Evolutionary conservation across 2,797 vertebrate species (phyloP).

Genomic region (Kryptopterus vitreolus): DNA sequence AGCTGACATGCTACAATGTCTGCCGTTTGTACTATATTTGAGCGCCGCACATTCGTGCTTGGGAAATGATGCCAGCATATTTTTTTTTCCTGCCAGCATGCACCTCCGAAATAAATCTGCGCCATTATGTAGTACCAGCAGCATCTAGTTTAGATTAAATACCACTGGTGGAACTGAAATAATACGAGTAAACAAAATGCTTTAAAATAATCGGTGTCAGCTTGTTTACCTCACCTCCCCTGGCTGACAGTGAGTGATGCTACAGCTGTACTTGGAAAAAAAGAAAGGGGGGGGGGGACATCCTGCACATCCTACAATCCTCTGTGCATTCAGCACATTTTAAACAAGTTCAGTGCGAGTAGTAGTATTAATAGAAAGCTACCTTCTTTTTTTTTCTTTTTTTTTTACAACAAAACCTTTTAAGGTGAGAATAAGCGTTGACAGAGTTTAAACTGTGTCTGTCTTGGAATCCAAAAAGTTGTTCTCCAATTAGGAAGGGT

Average conservation of each 20-base stretch:
- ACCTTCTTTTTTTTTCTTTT: too few relatives aligned
- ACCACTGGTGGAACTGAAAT: neutral
- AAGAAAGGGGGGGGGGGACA: neutral
- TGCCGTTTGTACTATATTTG: conserved; percentile 31
- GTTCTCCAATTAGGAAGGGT: conserved; percentile 49
- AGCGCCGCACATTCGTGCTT: conserved; percentile 18
- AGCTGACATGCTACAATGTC: conserved; percentile 46
- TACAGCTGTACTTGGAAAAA: conserved; percentile 22
- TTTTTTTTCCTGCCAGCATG: conserved; percentile 14
- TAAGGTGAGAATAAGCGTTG: neutral
- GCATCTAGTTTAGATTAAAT: neutral
- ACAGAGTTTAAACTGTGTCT: neutral
- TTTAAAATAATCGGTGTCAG: neutral
- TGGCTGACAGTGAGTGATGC: conserved; percentile 17
- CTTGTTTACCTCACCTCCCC: neutral
- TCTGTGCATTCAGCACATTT: conserved; percentile 23
- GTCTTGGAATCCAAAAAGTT: conserved; percentile 39
- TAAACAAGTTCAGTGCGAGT: conserved; percentile 31
- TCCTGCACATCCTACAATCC: neutral
- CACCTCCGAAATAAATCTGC: conserved; percentile 11
- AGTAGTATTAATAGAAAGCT: conserved; percentile 31
- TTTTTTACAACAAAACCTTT: neutral
- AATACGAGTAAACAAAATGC: conserved; percentile 29
- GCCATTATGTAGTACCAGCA: neutral
- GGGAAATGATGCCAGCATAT: conserved; percentile 22